Evolutionary conservation across 1,140 invertebrate species (phyloP), one percentile per base, ranked within the genome.

Genomic region (Trissolcus basalis): DNA sequence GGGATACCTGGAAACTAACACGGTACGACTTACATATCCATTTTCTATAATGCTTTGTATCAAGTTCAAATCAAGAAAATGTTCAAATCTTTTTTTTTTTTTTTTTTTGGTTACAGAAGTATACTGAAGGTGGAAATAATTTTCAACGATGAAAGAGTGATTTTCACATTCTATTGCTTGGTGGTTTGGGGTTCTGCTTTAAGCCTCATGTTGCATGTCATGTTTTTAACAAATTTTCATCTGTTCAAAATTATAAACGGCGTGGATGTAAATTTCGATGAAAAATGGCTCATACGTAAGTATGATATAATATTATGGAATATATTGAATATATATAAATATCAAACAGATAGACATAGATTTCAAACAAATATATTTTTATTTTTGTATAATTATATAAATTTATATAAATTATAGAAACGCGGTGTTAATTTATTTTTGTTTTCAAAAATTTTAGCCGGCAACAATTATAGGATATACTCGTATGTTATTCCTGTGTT

Each of bases 1-100:
- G 44, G 32, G 56, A 69, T 15, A 69, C 55, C 3, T 69, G 65
- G 65, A 69, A 54, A 12, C 47, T 60, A 8, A 33, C 36, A 39
- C 9, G 43, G 65, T 69, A 51, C 16, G 15, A 41, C 6, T 27
- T 27, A n/a, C n/a, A n/a, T n/a, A n/a, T n/a, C n/a, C n/a, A n/a
- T n/a, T n/a, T n/a, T n/a, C n/a, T n/a, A n/a, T n/a, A n/a, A n/a
- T 15, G 14, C 11, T 11, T 48, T 13, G 4, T 5, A 27, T 0
- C 2, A 36, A 44, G 12, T 54, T 14, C 0, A 43, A 15, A 14
- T 6, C 32, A 39, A 4, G 13, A 33, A 44, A 13, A 51, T 1
- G 13, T 35, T 36, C 36, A 3, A 27, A 4, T 39, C 9, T 39
- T 39, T 39, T 39, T 9, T 9, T n/a, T 4, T 39, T 39, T 39